Evolutionary conservation across 1,140 invertebrate species (phyloP), one percentile per base, ranked within the genome.

Genomic region (Bactericera cockerelli): DNA sequence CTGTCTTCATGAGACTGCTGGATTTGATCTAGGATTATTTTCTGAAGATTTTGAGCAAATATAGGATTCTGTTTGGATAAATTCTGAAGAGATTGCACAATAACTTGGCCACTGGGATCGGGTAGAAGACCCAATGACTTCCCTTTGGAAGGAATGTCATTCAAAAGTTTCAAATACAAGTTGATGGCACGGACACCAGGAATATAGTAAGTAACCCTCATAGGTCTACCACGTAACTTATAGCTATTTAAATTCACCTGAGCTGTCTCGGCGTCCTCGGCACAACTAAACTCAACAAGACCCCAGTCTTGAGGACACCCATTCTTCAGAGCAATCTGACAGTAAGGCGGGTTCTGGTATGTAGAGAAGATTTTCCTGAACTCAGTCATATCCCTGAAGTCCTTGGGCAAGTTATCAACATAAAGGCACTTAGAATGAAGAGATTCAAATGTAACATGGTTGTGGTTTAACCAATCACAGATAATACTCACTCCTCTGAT

Each of bases 261-360:
- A 1, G 76, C 76, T 49, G 65, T 67, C 64, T 80, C 77, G 2
- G 79, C 77, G 59, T 79, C 76, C 33, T 75, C 72, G 26, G 70
- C 65, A 22, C 68, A 68, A 13, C 68, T 70, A 60, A 75, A 80
- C 64, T 80, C 78, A 2, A 80, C 74, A 14, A 80, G 71, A 55
- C 76, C 78, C 76, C 76, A 79, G 55, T 79, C 76, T 56, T 77
- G 70, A 2, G 76, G 74, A 56, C 73, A 73, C 6, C 76, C 75
- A 61, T 78, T 76, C 61, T 74, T 74, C 64, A 77, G 69, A n/a
- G 77, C 76, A 66, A 80, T 77, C 77, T 79, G 66, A 65, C 79
- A 80, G 66, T 79, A 81, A 1, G 78, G 72, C 22, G 78, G 78
- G 60, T 73, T 78, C 13, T 73, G 71, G 25, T 75, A 68, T 33